Conservation (phyloP, 2,797 vertebrate species). For the Melanotaenia boesemani region DNA sequence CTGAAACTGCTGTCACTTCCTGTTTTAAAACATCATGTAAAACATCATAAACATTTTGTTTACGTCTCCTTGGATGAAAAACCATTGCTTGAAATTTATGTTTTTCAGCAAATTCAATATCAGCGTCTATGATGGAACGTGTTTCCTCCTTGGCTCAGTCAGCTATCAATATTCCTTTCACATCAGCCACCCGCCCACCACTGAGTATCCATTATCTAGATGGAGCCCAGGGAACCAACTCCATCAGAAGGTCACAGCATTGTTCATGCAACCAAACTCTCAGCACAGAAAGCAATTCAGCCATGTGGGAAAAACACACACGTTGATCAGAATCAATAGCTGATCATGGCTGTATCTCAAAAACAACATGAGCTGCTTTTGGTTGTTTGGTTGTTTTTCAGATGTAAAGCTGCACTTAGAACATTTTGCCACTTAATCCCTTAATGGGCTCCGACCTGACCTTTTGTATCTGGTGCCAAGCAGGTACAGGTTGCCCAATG, state of each 20-base stretch:
- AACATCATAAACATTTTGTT: too few relatives aligned
- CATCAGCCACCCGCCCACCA: slow-evolving; percentile 20
- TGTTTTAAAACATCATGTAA: too few relatives aligned
- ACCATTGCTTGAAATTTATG: neutral
- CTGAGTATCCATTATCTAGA: slow-evolving; percentile 50
- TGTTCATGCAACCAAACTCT: slow-evolving; percentile 33
- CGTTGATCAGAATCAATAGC: too few relatives aligned
- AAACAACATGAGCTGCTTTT: too few relatives aligned
- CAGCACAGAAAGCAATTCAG: slow-evolving; percentile 6
- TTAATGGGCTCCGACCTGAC: too few relatives aligned
- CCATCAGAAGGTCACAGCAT: slow-evolving; percentile 56
- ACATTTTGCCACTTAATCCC: too few relatives aligned
- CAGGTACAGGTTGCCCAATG: too few relatives aligned
- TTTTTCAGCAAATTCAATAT: neutral
- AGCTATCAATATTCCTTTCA: slow-evolving; percentile 60
- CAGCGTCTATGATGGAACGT: slow-evolving; percentile 1
- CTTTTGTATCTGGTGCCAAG: too few relatives aligned
- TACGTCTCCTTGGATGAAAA: neutral
- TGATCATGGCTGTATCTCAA: too few relatives aligned
- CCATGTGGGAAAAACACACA: neutral
- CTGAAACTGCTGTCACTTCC: too few relatives aligned
- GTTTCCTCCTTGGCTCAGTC: slow-evolving; percentile 7
- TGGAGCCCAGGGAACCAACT: slow-evolving; percentile 44
- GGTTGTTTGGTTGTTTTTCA: too few relatives aligned
- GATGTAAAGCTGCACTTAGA: too few relatives aligned